Evolutionary conservation across 2,113 vertebrate genomes (phyloP), one percentile per base, ranked within the genome.

Genomic region (Natator depressus): DNA sequence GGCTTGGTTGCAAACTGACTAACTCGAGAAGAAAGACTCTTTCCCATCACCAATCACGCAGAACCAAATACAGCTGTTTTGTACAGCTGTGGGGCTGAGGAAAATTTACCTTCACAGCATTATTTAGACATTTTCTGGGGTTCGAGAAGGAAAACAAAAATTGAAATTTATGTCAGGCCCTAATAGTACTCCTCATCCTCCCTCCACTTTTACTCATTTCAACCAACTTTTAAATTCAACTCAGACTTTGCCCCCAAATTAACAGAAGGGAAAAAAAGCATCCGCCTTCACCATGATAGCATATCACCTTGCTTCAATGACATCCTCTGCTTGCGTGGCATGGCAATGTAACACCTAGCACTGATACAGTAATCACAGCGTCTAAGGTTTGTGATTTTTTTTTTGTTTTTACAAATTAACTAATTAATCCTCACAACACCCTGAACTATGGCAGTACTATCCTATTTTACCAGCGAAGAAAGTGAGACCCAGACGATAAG

Each of bases 341-440:
- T 19, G 1, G 2, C 25, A 79, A 57, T 1, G 0, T 6, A 14
- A 49, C 0, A 72, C 1, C 25, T 57, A 79, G 81, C 50, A 38
- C 47, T 80, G 38, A 16, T 1, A 84, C 10, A 86, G 24, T 29
- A 83, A 49, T 25, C 2, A 31, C 6, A 69, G 76, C 54, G 10
- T 29, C 35, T 54, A 85, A 69, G 10, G 80, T 27, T 19, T 84
- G n/a, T 75, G 11, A 24, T 13, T 13, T 1, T 19, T 12, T 12
- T 35, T 50, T 85, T 59, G 46, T 46, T n/a, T 19, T 35, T 69
- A 3, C 3, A 65, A 65, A 65, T 65, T 35, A 35, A 65, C 49
- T 87, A 57, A 81, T 42, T 29, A 20, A 84, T 31, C 69, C 75
- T 82, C 13, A 1, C 3, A 59, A 13, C 38, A 38, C 13, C 11